Evolutionary conservation across 2,888 invertebrate species (phyloP).

Genomic region (Acleris emargana): DNA sequence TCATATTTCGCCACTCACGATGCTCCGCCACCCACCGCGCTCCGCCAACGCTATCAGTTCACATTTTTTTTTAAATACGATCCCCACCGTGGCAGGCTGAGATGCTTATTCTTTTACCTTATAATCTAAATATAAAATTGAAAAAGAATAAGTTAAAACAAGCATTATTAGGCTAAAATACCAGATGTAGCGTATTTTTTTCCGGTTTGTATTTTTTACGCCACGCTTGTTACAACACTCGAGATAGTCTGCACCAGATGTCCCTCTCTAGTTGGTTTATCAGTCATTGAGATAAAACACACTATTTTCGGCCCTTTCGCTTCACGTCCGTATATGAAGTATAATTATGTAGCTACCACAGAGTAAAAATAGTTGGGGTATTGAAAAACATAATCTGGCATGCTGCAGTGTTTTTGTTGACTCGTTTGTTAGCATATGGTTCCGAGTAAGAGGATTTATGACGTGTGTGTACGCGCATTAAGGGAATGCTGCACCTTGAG

Average conservation of each 20-base stretch:
- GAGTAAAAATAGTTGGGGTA: slow-evolving; percentile 31
- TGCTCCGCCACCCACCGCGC: slow-evolving; percentile 39
- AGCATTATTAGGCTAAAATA: too few species aligned
- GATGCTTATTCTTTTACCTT: neutral
- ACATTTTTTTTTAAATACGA: slow-evolving; percentile 22
- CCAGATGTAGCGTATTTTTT: neutral
- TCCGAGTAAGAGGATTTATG: slow-evolving; percentile 52
- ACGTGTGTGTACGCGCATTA: slow-evolving; percentile 49
- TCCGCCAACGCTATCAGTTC: slow-evolving; percentile 16
- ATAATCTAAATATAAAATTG: neutral
- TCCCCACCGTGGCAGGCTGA: neutral
- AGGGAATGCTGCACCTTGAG: slow-evolving; percentile 52
- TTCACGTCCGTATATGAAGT: slow-evolving; percentile 55
- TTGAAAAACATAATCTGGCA: slow-evolving; percentile 38
- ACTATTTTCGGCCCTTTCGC: slow-evolving; percentile 55
- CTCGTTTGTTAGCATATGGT: slow-evolving; percentile 55
- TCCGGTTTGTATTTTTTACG: slow-evolving; percentile 42
- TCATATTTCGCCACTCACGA: slow-evolving; percentile 43
- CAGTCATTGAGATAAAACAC: slow-evolving; percentile 64
- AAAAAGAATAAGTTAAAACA: too few species aligned
- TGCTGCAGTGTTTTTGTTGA: slow-evolving; percentile 49
- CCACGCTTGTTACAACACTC: slow-evolving; percentile 56
- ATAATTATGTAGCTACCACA: slow-evolving; percentile 47
- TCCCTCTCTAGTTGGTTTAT: slow-evolving; percentile 53
- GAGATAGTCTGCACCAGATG: slow-evolving; percentile 67